phyloP scores from a whole-genome alignment of 2,113 vertebrate genomes.

The Ceyx melanurus region DNA sequence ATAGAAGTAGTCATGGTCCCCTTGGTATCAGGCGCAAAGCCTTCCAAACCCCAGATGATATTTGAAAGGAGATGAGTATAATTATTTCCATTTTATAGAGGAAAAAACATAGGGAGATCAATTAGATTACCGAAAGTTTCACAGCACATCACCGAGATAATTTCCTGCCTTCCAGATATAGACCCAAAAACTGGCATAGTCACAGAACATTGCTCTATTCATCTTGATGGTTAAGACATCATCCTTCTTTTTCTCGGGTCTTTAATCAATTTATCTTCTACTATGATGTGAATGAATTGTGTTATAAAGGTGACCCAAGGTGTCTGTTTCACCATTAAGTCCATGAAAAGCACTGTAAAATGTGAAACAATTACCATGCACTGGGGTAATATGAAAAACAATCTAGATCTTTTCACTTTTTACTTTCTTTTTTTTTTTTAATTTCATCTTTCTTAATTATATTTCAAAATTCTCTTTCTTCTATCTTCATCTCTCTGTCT shows the following conservation, averaged over 20 bases:
- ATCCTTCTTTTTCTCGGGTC: background rate
- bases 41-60: background rate
- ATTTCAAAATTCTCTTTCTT: background rate
- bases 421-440: too few relatives aligned
- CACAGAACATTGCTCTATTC: background rate
- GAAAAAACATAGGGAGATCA: background rate
- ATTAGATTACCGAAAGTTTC: background rate
- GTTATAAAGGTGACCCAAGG: background rate
- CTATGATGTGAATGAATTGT: background rate
- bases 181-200: background rate
- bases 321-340: background rate
- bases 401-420: background rate
- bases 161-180: background rate
- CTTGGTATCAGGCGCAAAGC: background rate
- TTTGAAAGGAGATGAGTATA: background rate
- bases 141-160: background rate
- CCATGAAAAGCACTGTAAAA: background rate
- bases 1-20: background rate
- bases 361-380: fast-evolving
- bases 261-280: background rate
- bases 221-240: background rate
- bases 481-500: background rate
- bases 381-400: background rate
- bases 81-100: slow-evolving; percentile 5
- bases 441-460: background rate